Base-by-base conservation (phyloP, 2,888 invertebrate species). In the Euclidia mi region DNA sequence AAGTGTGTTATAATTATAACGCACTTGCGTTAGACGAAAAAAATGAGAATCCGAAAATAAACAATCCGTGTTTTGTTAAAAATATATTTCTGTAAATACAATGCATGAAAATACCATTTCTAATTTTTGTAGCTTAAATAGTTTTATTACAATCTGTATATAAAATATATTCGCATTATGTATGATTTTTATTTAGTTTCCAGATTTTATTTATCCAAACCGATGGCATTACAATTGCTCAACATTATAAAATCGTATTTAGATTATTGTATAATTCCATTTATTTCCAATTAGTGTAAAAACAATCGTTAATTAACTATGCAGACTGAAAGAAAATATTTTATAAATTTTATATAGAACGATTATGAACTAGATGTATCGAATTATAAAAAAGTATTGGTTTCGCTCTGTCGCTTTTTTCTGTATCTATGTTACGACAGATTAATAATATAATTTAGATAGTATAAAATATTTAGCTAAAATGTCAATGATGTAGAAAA, bases 321-420 rank as follows among this genome's bases (percentile, higher is more conserved):
- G 71, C 77, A 76, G 82, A 82, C 81, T 79, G 82, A 81, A 65
- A 65, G 18, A 70, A 65, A 67, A 72, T 81, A 74, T 79, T 77
- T 81, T 78, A 65, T 78, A 78, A 73, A 74, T 71, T 76, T 72
- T 78, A 71, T n/a, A n/a, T 77, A 64, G 38, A 50, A 63, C 53
- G 68, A 64, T 57, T 37, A 34, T 10, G 2, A 52, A 25, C 2
- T 50, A 60, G 15, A 7, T 47, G 2, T 58, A 65, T 64, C 32
- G 41, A 41, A 42, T 42, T 14, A n/a, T n/a, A n/a, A n/a, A n/a
- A n/a, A 34, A 50, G 44, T 46, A 38, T 37, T 29, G 35, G 45
- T 14, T 40, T 14, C 34, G n/a, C 40, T 49, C 46, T 57, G 71
- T 68, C n/a, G n/a, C n/a, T n/a, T n/a, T n/a, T n/a, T n/a, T n/a